Base-by-base conservation (phyloP, 2,888 invertebrate species). In the Dasysyrphus tricinctus region DNA sequence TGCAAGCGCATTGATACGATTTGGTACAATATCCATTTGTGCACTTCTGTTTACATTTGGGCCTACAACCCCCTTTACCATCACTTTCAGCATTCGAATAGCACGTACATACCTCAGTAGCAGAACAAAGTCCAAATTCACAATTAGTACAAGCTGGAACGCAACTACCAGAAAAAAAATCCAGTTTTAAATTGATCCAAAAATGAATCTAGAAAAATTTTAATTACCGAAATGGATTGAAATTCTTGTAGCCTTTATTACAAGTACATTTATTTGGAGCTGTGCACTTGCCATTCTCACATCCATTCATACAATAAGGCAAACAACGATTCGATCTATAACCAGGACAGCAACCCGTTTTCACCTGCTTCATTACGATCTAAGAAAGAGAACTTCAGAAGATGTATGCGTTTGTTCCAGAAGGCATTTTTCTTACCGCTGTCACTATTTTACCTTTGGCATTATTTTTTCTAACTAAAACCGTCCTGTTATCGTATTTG, bases 1-100 rank as follows among this genome's bases (percentile, higher is more conserved):
- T 91, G 88, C 95, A 96, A 9, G 90, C 91, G 89, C 96, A 96
- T 0, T 92, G 90, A 84, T 94, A 94, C 0, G 95, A 94, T 0
- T 93, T 92, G 0, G 90, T 73, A 82, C 93, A 93, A 2, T 56
- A 75, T 5, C 92, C 93, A 82, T 92, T 91, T 0, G 80, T 72
- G 63, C 93, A 93, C 14, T 88, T 88, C 4, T 84, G 61, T 0
- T 73, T 49, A 76, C 93, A 93, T 5, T 89, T 37, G 0, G 92
- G 91, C 34, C 88, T 56, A 39, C 91, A 92, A n/a, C 88, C 56
- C 0, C 90, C 89, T 14, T 82, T 88, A 0, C 34, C 79, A 42
- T 76, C 79, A 12, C 76, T 87, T 8, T 77, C 89, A 63, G 89
- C 90, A n/a, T 89, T 89, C 12, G 88, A 76, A 49, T 82, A 86